Percentiles rank a stretch among this genome's conserved stretches.
Evolutionary conservation across 2,888 invertebrate genomes (phyloP).

Genomic region (Orchesella flavescens): DNA sequence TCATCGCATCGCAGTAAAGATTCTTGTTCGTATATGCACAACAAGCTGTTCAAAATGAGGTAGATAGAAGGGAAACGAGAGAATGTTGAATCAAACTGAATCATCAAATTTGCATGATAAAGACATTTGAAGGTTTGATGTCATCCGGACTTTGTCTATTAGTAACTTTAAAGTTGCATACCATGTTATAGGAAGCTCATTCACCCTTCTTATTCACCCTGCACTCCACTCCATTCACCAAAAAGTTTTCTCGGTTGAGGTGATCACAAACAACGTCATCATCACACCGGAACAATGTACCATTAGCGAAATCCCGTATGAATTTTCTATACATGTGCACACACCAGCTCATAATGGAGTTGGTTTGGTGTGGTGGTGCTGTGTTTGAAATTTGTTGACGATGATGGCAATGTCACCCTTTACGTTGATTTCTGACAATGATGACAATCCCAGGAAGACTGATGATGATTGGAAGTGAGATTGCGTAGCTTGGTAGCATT

Average conservation of each 20-base stretch:
- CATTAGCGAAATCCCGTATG: too few species aligned
- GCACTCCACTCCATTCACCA: background rate
- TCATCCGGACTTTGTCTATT: slow-evolving; percentile 50
- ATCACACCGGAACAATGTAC: background rate
- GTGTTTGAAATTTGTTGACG: background rate
- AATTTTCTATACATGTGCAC: too few species aligned
- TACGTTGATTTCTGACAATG: slow-evolving; percentile 21
- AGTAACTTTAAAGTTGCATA: slow-evolving; percentile 26
- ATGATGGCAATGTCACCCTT: slow-evolving; percentile 14
- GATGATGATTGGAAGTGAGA: slow-evolving; percentile 51
- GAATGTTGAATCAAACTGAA: slow-evolving; percentile 38
- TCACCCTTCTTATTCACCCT: background rate
- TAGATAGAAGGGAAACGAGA: background rate
- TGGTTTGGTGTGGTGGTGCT: background rate
- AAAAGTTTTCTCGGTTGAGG: background rate
- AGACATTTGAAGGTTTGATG: slow-evolving; percentile 67
- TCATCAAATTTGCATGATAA: slow-evolving; percentile 72
- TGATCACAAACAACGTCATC: background rate
- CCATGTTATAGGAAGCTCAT: slow-evolving; percentile 2
- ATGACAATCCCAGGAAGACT: slow-evolving; percentile 20
- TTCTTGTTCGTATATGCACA: too few species aligned
- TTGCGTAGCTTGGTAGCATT: slow-evolving; percentile 25
- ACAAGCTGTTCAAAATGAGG: too few species aligned
- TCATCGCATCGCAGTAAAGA: too few species aligned
- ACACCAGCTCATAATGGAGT: too few species aligned